Conservation (phyloP, 2,113 vertebrate species). For the Eulemur macaco region DNA sequence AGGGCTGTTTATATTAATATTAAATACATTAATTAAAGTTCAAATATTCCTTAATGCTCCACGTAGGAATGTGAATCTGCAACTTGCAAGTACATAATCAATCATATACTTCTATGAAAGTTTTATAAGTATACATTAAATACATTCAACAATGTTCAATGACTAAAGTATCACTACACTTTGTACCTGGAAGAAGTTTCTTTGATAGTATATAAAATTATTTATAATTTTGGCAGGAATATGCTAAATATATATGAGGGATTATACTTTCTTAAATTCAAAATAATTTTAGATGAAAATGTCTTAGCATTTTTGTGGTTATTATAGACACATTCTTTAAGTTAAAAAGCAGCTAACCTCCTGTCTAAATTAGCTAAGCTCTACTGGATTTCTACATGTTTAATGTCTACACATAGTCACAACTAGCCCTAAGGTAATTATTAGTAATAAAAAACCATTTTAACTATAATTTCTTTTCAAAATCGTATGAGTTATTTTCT, state of each 20-base stretch:
- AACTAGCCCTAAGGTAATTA: neutral
- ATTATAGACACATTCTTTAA: neutral
- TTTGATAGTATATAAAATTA: neutral
- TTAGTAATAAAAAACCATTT: neutral
- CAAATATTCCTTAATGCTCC: neutral
- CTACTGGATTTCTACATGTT: neutral
- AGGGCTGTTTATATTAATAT: neutral
- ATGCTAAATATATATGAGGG: neutral
- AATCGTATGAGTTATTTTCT: neutral
- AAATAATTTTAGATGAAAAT: slow-evolving; percentile 18
- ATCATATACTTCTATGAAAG: neutral
- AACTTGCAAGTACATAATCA: neutral
- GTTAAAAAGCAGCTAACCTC: neutral
- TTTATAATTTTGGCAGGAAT: neutral
- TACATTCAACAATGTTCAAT: neutral
- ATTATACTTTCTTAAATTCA: neutral
- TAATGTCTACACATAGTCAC: neutral
- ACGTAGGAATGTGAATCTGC: neutral
- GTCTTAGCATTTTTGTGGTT: neutral
- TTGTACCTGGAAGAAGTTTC: neutral
- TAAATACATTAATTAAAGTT: neutral
- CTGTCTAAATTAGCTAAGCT: neutral
- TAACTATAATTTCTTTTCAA: neutral
- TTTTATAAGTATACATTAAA: neutral
- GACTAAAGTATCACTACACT: neutral